These are phyloP conservation scores for Plotosus lineatus DNA, from an alignment of 2,113 vertebrate genomes.

Conservation along the genomic window DNA sequence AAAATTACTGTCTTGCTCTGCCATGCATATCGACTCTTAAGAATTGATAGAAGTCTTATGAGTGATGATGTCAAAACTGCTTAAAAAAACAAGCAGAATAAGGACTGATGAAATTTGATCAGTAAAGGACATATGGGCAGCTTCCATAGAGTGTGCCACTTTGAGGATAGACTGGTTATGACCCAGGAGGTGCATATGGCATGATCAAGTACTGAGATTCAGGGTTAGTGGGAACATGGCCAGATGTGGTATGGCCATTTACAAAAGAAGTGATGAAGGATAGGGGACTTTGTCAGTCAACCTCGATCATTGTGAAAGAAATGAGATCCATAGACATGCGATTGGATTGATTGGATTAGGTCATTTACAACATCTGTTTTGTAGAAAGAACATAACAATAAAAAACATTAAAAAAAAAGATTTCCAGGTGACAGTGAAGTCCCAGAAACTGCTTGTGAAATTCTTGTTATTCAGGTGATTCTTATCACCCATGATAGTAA, in stretches of 20 bases:
- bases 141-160: background rate
- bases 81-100: background rate
- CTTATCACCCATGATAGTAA: background rate
- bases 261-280: background rate
- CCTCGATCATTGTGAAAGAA: background rate
- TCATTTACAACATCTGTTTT: background rate
- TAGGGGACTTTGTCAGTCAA: background rate
- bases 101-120: background rate
- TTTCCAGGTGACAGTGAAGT: background rate
- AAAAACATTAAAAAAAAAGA: background rate
- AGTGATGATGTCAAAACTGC: background rate
- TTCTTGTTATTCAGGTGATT: background rate
- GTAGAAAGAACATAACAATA: background rate
- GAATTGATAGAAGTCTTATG: background rate
- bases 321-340: background rate
- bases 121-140: background rate
- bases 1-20: background rate
- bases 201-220: background rate
- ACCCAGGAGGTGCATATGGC: background rate
- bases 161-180: background rate
- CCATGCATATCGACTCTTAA: background rate
- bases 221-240: background rate
- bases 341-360: background rate
- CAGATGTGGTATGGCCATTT: background rate
- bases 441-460: background rate